phyloP scores from a whole-genome alignment of 2,888 invertebrate species.

The Drosophila monieri region DNA sequence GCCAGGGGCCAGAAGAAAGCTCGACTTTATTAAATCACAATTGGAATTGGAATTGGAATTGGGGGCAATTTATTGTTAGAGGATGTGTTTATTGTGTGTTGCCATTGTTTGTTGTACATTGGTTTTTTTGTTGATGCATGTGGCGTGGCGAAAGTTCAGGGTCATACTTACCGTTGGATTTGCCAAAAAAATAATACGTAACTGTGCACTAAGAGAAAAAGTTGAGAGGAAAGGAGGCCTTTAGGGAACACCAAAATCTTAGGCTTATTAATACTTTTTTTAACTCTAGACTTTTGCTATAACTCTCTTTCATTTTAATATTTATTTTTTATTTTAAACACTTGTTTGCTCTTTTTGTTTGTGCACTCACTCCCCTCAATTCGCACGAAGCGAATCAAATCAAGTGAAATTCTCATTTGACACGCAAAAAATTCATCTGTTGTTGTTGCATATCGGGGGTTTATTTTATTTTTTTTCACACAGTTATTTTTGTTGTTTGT shows the following conservation, averaged over 20 bases:
- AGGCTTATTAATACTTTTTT: neutral
- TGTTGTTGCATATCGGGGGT: slow-evolving; percentile 3
- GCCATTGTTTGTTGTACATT: slow-evolving; percentile 25
- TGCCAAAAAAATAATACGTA: slow-evolving; percentile 35
- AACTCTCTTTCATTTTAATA: neutral
- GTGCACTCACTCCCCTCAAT: slow-evolving; percentile 4
- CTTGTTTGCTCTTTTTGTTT: neutral
- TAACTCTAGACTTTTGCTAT: neutral
- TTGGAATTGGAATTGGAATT: slow-evolving; percentile 52
- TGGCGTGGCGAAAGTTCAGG: slow-evolving; percentile 58
- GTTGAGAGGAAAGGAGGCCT: neutral
- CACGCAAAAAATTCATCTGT: slow-evolving; percentile 37
- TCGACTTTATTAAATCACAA: slow-evolving; percentile 52
- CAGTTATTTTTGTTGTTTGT: neutral
- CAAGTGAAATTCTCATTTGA: slow-evolving; percentile 53
- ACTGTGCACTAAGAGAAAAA: slow-evolving; percentile 9
- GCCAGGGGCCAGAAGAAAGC: neutral
- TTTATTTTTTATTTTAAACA: neutral
- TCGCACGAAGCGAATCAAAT: slow-evolving; percentile 41
- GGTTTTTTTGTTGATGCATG: slow-evolving; percentile 35
- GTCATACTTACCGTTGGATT: slow-evolving; percentile 46
- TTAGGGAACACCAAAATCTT: neutral
- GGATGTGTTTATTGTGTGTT: slow-evolving; percentile 10
- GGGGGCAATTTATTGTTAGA: slow-evolving; percentile 32
- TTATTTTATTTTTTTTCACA: neutral